These are phyloP conservation scores for Cantharis nigra DNA, from an alignment of 2,888 invertebrate genomes.

Conservation along the genomic window DNA sequence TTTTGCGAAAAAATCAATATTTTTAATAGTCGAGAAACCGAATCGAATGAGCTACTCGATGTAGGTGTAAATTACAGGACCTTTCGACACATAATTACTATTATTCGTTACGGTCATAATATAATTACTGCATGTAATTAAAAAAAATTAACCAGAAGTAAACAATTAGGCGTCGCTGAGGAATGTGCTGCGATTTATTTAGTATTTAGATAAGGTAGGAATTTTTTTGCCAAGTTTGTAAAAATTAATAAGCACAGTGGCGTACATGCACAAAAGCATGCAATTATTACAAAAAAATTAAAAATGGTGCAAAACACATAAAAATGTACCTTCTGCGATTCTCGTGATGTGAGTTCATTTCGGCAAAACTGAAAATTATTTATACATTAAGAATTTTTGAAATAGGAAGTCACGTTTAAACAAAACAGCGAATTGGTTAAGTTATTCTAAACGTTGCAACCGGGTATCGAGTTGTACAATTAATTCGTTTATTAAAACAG, in stretches of 20 bases:
- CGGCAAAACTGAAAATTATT: constrained; percentile 51
- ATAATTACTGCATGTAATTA: not conserved
- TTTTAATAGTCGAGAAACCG: no score
- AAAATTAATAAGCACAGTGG: not conserved
- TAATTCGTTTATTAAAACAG: not conserved
- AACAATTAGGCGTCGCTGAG: not conserved
- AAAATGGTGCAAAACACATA: not conserved
- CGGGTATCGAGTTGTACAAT: not conserved
- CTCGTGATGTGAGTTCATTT: constrained; percentile 54
- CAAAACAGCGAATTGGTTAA: constrained; percentile 13
- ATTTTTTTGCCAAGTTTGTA: not conserved
- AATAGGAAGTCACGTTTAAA: constrained; percentile 26
- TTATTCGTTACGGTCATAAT: not conserved
- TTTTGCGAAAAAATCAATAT: no score
- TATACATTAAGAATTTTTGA: constrained; percentile 13
- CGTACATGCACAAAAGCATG: not conserved
- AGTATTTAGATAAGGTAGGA: not conserved
- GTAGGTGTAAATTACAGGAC: not conserved
- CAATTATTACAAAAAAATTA: not conserved
- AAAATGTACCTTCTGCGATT: constrained; percentile 53
- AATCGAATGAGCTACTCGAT: no score
- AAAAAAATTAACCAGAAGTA: not conserved
- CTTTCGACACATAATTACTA: not conserved
- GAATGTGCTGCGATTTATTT: not conserved
- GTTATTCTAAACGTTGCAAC: constrained; percentile 12